Conservation (phyloP, 1,140 invertebrate species). For the Drosophila pachea region DNA sequence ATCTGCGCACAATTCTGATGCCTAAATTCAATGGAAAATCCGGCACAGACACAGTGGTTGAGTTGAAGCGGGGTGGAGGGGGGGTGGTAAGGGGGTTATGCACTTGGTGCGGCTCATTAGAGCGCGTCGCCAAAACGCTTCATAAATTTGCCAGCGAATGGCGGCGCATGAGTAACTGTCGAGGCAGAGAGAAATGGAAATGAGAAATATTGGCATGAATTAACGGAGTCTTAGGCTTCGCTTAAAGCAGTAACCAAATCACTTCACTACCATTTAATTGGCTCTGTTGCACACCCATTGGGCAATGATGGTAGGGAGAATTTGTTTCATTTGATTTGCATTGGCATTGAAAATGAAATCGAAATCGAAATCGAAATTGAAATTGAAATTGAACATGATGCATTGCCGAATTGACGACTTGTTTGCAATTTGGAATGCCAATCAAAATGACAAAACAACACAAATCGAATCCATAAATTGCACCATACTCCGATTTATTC, state of each 20-base stretch:
- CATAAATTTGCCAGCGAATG: slow-evolving; percentile 12
- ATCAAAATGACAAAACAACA: slow-evolving; percentile 69
- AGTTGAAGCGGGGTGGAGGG: no score
- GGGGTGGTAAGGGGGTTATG: neutral
- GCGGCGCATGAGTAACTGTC: slow-evolving; percentile 29
- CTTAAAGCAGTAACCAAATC: slow-evolving; percentile 24
- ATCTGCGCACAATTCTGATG: no score
- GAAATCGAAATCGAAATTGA: slow-evolving; percentile 26
- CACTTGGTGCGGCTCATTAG: neutral
- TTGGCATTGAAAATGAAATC: slow-evolving; percentile 28
- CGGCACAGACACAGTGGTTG: neutral
- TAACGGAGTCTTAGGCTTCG: slow-evolving; percentile 23
- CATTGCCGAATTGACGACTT: slow-evolving; percentile 43
- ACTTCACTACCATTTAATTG: slow-evolving; percentile 53
- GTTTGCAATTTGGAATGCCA: slow-evolving; percentile 65
- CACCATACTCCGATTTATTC: slow-evolving; percentile 17
- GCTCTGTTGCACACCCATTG: slow-evolving; percentile 27
- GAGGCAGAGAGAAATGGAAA: slow-evolving; percentile 13
- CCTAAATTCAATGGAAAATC: slow-evolving; percentile 6
- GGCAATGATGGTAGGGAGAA: slow-evolving; percentile 13
- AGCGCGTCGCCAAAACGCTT: slow-evolving; percentile 21
- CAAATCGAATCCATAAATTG: slow-evolving; percentile 71
- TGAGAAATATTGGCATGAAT: slow-evolving; percentile 21
- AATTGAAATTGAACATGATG: slow-evolving; percentile 22
- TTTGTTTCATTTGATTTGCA: slow-evolving; percentile 29